These are phyloP conservation scores for Girardinus metallicus DNA, from an alignment of 2,797 vertebrate genomes.

Conservation along the genomic window DNA sequence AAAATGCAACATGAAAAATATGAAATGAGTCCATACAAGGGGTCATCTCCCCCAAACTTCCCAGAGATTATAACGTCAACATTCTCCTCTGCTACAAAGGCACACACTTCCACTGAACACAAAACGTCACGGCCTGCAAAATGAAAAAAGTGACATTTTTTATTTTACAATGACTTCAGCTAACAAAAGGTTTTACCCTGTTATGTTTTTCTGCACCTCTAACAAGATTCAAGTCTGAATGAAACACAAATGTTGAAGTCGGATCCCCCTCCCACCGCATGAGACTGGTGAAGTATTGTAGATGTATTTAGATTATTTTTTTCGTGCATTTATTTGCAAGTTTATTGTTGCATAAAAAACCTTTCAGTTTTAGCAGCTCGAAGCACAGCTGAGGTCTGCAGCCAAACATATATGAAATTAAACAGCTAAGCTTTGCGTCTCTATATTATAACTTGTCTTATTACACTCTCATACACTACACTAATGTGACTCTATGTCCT, in stretches of 20 bases:
- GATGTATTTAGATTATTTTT: conserved; percentile 26
- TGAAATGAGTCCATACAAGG: conserved; percentile 40
- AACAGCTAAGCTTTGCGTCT: conserved; percentile 48
- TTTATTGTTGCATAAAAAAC: conserved; percentile 20
- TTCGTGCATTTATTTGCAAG: conserved; percentile 35
- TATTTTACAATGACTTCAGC: conserved; percentile 4
- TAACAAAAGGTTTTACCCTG: conserved; percentile 43
- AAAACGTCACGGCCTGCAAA: neutral
- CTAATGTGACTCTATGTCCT: conserved; percentile 40
- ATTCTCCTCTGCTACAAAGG: conserved; percentile 55
- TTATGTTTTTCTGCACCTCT: conserved; percentile 38
- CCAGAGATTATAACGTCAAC: conserved; percentile 40
- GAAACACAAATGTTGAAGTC: conserved; percentile 14
- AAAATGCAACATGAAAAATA: conserved; percentile 47
- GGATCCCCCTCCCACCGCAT: conserved; percentile 2
- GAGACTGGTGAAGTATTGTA: conserved; percentile 20
- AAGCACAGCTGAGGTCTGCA: conserved; percentile 36
- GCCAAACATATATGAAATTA: conserved; percentile 50
- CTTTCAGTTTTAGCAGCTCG: conserved; percentile 35
- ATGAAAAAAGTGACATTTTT: neutral
- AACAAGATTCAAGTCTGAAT: conserved; percentile 37
- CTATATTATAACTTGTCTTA: conserved; percentile 42
- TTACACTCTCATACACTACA: conserved; percentile 56
- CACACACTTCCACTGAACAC: conserved; percentile 46
- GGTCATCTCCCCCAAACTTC: neutral